Evolutionary conservation across 2,888 invertebrate genomes (phyloP), one percentile per base, ranked within the genome.

Genomic region (Lasioglossum vierecki): DNA sequence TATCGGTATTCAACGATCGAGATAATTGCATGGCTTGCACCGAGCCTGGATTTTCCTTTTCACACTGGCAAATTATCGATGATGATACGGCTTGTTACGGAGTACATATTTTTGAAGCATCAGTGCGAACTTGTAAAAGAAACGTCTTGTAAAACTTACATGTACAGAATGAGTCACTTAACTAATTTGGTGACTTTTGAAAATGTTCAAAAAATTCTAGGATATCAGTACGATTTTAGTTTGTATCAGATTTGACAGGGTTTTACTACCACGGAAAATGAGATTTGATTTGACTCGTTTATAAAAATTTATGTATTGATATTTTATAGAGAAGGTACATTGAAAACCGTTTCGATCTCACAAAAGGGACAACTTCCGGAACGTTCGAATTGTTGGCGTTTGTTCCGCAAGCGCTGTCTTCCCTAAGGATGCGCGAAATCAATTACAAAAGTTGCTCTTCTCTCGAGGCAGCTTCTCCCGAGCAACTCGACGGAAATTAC

Each of bases 401-500:
- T 68, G 18, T 22, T 22, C 68, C 13, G 35, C 9, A 35, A 35
- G 8, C 66, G 9, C 1, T 5, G 2, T 70, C 39, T 41, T 70
- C 70, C 11, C 41, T 5, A 66, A 39, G 63, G 63, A 76, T 30
- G 30, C 60, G 18, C 60, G n/a, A 66, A 72, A 85, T 80, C 80
- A 66, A 85, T 86, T 76, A 73, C 49, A 46, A 66, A 63, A 79
- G 66, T 82, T 77, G 49, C 70, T 53, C 72, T 72, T 60, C 60
- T 60, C 60, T 60, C 22, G 15, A 68, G n/a, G 71, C 49, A 63
- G 49, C 71, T 82, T 71, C 76, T 63, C 44, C 13, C 30, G n/a
- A 68, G 60, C 44, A 49, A 60, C 82, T 78, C 46, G n/a, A 35
- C 77, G 81, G 81, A 86, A 86, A 87, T 88, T 84, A 80, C 79